Base-by-base conservation (phyloP, 30 jellyfish, hydroid and myxozoan genomes). In the Pelagia noctiluca region DNA sequence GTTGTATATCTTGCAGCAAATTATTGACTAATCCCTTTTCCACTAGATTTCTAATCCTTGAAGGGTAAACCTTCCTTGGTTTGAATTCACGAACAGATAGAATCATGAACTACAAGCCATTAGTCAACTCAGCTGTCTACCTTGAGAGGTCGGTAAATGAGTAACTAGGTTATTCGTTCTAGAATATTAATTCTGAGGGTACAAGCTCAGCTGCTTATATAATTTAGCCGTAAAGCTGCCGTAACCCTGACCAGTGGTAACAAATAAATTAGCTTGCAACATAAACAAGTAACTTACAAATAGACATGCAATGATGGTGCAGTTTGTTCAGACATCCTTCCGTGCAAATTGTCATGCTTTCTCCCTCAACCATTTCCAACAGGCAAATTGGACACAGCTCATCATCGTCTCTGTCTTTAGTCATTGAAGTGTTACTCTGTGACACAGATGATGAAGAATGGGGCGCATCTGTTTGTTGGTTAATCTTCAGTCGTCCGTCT, bases 271-370 rank as follows among this genome's bases (percentile, higher is more conserved):
- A 48, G 18, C n/a, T 48, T 48, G 62, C 62, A n/a, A 3, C 18
- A 12, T 10, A 21, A n/a, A n/a, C n/a, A n/a, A n/a, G n/a, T n/a
- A n/a, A 88, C 99, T 87, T 88, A 94, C 99, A 94, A 0, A 94
- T 96, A 0, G 99, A 97, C 99, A 94, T 94, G 95, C 99, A 94
- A 54, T 94, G 99, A 50, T 94, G 99, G 75, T 94, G 99, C 65
- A 94, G 83, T 57, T 96, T 86, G 57, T 94, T 94, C 23, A 88
- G 87, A 54, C 99, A 94, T 10, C 99, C 99, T 30, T 88, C 96
- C 10, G 85, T 83, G 37, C 99, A 94, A 49, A 88, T 57, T 42
- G 99, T 94, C 97, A 94, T 83, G 63, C 99, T 94, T 88, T 94
- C 99, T 0, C 99, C 99, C 54, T 94, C 99, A 19, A 94, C 99